A percentile compares a stretch with the other conserved stretches of the same genome.
Conservation (phyloP, 1,140 invertebrate genomes). For the Drosophila aff. region DNA sequence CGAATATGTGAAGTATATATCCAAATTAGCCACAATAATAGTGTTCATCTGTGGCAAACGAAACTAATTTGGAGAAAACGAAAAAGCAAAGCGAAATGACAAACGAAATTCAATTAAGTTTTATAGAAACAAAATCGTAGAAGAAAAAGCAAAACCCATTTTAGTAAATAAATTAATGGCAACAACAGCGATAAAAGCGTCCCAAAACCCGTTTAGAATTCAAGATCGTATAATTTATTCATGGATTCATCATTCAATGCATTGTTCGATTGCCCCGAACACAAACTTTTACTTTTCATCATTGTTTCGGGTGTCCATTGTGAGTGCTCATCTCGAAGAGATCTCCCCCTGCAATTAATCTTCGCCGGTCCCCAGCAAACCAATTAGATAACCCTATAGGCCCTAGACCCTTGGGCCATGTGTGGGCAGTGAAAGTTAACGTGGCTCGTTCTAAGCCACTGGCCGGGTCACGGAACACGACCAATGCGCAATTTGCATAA, state of each 20-base stretch:
- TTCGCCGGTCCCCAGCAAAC: constrained; percentile 24
- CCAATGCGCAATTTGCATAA: constrained; percentile 65
- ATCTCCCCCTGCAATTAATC: constrained; percentile 76
- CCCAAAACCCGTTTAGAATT: constrained; percentile 74
- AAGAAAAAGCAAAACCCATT: constrained; percentile 38
- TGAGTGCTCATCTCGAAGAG: constrained; percentile 51
- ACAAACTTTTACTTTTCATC: constrained; percentile 76
- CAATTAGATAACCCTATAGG: constrained; percentile 68
- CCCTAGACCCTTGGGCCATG: constrained; percentile 1
- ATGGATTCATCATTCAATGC: constrained; percentile 62
- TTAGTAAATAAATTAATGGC: constrained; percentile 57
- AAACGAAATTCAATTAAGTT: constrained; percentile 42
- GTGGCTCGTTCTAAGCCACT: constrained; percentile 67
- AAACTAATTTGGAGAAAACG: constrained; percentile 37
- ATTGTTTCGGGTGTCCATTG: constrained; percentile 51
- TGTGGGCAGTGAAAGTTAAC: constrained; percentile 71
- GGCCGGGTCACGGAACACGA: constrained; percentile 7
- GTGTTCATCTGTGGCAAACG: neutral
- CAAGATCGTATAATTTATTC: constrained; percentile 64
- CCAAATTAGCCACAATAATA: too few relatives aligned
- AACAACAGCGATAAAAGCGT: constrained; percentile 22
- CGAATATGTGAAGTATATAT: neutral
- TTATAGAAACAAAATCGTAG: constrained; percentile 24
- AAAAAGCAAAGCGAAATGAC: constrained; percentile 24
- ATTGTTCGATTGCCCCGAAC: constrained; percentile 63